Conservation (phyloP, 1,140 invertebrate genomes). For the Papilio aristodemus region DNA sequence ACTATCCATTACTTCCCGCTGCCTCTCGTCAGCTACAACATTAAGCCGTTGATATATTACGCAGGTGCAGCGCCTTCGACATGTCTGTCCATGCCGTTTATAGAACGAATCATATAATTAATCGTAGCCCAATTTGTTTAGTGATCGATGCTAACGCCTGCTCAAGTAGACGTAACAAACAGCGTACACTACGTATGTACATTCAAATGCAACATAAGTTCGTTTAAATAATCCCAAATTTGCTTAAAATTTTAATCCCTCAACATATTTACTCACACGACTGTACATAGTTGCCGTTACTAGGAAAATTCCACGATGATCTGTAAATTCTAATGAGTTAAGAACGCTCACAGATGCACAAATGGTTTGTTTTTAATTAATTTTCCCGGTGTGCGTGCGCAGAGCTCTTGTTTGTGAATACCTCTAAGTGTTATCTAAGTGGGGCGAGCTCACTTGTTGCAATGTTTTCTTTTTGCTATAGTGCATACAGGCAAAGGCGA, state of each 20-base stretch:
- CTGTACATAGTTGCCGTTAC: not conserved
- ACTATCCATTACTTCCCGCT: not conserved
- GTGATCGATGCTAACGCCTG: slow-evolving; percentile 12
- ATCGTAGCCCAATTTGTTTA: slow-evolving; percentile 32
- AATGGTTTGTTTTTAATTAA: slow-evolving; percentile 45
- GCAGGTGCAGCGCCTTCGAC: slow-evolving; percentile 27
- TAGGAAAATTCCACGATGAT: slow-evolving; percentile 24
- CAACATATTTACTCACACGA: not conserved
- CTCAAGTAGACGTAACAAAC: slow-evolving; percentile 6
- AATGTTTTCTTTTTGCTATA: slow-evolving; percentile 60
- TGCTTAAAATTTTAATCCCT: not conserved
- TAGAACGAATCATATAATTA: slow-evolving; percentile 30
- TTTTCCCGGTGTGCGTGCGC: slow-evolving; percentile 44
- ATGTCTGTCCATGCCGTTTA: slow-evolving; percentile 26
- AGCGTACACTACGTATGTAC: not conserved
- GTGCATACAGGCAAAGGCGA: slow-evolving; percentile 22
- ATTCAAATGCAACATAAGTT: not conserved
- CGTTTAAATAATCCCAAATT: not conserved
- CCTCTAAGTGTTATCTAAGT: slow-evolving; percentile 65
- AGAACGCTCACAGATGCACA: slow-evolving; percentile 31
- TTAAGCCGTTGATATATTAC: slow-evolving; percentile 29
- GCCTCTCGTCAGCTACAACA: slow-evolving; percentile 22
- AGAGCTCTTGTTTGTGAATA: slow-evolving; percentile 47
- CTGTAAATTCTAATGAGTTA: slow-evolving; percentile 26
- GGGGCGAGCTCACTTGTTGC: slow-evolving; percentile 57